These are phyloP conservation scores for Hydropsyche betteni DNA, from an alignment of 2,888 invertebrate species.

Conservation along the genomic window DNA sequence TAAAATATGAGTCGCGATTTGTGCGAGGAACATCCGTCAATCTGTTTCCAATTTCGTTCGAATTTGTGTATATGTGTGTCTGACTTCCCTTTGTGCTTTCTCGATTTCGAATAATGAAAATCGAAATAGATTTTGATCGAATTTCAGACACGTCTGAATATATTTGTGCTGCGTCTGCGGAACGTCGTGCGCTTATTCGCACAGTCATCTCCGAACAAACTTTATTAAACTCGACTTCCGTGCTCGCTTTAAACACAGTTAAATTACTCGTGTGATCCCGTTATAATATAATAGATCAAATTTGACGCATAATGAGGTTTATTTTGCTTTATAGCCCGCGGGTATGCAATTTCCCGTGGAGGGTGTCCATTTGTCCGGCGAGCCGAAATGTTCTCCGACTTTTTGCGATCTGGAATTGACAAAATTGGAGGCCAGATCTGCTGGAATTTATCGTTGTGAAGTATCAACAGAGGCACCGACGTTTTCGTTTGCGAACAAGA, in stretches of 20 bases:
- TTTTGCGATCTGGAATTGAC: slow-evolving; percentile 59
- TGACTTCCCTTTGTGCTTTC: slow-evolving; percentile 1
- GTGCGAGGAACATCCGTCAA: no score
- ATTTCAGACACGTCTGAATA: slow-evolving; percentile 5
- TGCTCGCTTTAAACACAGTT: no score
- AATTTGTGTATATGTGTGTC: no score
- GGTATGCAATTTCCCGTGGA: slow-evolving; percentile 44
- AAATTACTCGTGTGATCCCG: no score
- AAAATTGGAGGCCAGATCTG: slow-evolving; percentile 56
- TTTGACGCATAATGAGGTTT: not conserved
- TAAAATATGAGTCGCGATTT: no score
- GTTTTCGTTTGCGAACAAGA: slow-evolving; percentile 61
- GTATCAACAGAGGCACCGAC: slow-evolving; percentile 66
- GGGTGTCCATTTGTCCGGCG: slow-evolving; percentile 46
- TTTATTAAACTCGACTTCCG: no score
- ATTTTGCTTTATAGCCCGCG: slow-evolving; percentile 41
- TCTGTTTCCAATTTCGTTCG: no score
- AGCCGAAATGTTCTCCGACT: slow-evolving; percentile 55
- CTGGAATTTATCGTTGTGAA: slow-evolving; percentile 65
- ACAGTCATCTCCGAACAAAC: no score
- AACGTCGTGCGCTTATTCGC: no score
- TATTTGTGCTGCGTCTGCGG: no score
- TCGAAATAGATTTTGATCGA: slow-evolving; percentile 12
- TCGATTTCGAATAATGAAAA: slow-evolving; percentile 13
- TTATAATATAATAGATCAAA: not conserved